Percentiles rank a stretch among this genome's conserved stretches.
Evolutionary conservation across 2,888 invertebrate species (phyloP).

Genomic region (Cephus runcator): DNA sequence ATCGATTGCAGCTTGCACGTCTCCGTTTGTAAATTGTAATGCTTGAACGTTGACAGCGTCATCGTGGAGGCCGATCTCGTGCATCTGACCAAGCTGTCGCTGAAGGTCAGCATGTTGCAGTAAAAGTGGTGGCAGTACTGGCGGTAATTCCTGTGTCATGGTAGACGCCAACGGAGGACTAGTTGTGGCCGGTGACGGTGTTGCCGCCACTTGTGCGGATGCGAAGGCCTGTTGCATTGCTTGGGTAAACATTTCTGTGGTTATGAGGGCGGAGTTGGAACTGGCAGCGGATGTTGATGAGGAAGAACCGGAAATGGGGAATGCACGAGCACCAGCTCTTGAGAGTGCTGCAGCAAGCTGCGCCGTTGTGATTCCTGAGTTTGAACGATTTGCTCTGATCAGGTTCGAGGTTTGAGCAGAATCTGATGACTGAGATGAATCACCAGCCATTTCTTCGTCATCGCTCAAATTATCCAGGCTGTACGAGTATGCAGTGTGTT

Average conservation of each 20-base stretch:
- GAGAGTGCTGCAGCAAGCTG: slow-evolving; percentile 81
- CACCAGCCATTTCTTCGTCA: slow-evolving; percentile 70
- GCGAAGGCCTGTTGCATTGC: slow-evolving; percentile 79
- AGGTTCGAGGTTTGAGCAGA: slow-evolving; percentile 55
- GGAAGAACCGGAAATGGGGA: slow-evolving; percentile 40
- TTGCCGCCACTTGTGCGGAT: slow-evolving; percentile 45
- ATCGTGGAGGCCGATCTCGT: slow-evolving; percentile 90
- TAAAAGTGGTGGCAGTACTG: slow-evolving; percentile 37
- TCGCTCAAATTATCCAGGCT: slow-evolving; percentile 69
- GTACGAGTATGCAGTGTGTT: slow-evolving; percentile 66
- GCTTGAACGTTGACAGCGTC: slow-evolving; percentile 88
- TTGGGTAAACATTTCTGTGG: slow-evolving; percentile 82
- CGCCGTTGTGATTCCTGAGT: slow-evolving; percentile 75
- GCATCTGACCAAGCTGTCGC: slow-evolving; percentile 81
- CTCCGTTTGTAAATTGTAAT: slow-evolving; percentile 83
- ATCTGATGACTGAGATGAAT: slow-evolving; percentile 65
- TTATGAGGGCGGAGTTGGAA: slow-evolving; percentile 68
- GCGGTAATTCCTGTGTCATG: slow-evolving; percentile 22
- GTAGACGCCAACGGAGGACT: slow-evolving; percentile 24
- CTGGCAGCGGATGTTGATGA: slow-evolving; percentile 43
- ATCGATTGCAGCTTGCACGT: slow-evolving; percentile 91
- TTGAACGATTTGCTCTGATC: slow-evolving; percentile 42
- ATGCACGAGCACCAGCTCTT: slow-evolving; percentile 65
- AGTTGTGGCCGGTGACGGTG: slow-evolving; percentile 37
- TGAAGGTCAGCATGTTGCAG: slow-evolving; percentile 47